Percentiles rank a stretch among this genome's conserved stretches.
Conservation (phyloP, 2,797 vertebrate genomes). For the Leontopithecus rosalia region DNA sequence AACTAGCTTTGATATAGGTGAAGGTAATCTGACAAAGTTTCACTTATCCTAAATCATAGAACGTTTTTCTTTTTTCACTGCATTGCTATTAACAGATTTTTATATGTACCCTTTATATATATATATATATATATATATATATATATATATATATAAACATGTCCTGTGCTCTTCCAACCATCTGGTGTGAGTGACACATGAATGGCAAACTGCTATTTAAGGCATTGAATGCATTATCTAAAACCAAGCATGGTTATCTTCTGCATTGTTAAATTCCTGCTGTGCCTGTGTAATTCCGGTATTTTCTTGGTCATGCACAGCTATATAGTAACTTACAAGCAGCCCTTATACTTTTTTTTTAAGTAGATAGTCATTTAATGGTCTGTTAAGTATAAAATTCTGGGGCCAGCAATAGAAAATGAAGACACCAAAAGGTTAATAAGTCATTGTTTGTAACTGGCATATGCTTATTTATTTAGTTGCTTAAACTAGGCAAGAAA, state of each 20-base stretch:
- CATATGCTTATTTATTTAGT: neutral
- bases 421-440: neutral
- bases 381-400: neutral
- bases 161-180: slow-evolving; percentile 71
- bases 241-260: slow-evolving; percentile 75
- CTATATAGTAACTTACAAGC: slow-evolving; percentile 46
- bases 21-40: slow-evolving; percentile 75
- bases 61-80: slow-evolving; percentile 12
- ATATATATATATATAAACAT: no score
- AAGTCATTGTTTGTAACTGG: neutral
- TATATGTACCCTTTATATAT: slow-evolving; percentile 40
- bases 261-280: slow-evolving; percentile 74
- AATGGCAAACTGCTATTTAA: slow-evolving; percentile 77
- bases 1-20: slow-evolving; percentile 68
- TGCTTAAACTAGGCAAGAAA: slow-evolving; percentile 16
- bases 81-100: slow-evolving; percentile 64
- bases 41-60: slow-evolving; percentile 64
- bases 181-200: slow-evolving; percentile 72
- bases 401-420: neutral
- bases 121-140: no score
- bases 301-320: slow-evolving; percentile 71
- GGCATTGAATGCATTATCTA: slow-evolving; percentile 74
- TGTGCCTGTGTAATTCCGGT: slow-evolving; percentile 56
- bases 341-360: neutral
- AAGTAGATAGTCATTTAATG: neutral